Evolutionary conservation across 2,888 invertebrate genomes (phyloP), one percentile per base, ranked within the genome.

Genomic region (Pandemis cinnamomeana): DNA sequence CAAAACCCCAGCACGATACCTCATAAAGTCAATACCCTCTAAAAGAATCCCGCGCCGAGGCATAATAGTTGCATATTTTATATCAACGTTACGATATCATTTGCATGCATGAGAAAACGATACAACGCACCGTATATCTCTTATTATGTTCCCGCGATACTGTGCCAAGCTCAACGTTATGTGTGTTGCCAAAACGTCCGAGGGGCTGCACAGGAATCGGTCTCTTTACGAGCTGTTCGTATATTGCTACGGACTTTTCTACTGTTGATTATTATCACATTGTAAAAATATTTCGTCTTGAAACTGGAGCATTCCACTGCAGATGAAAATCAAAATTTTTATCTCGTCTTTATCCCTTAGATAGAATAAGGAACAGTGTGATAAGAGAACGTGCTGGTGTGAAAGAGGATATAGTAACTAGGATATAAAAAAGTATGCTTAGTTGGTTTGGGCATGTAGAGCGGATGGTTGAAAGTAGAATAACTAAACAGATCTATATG

Each of bases 41-140:
- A 58, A 15, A 63, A 63, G 42, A 44, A 5, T 13, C 48, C 13
- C 7, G n/a, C 46, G 48, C n/a, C 61, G 53, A 53, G 27, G 53
- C 44, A 66, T 66, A 73, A 73, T 73, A 64, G 64, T 73, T 73
- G 73, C 70, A 73, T 70, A 70, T 73, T 73, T 73, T 73, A 73
- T 72, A 64, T 64, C n/a, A 69, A 55, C 70, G 44, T 53, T 61
- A 70, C 73, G 69, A 51, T 48, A 51, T 70, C 66, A 73, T 73
- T 73, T 73, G 70, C 73, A 73, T 73, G 73, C 73, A 73, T 73
- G 73, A 70, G 73, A 70, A 70, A 73, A 70, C 73, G 73, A 69
- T 73, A 69, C 58, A 51, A 11, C 13, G 11, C 63, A 63, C 62
- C 68, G 68, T 72, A 72, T 72, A 72, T 72, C 68, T 72, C 63